Conservation (phyloP, 2,888 invertebrate genomes). For the Brachyopa scutellaris region DNA sequence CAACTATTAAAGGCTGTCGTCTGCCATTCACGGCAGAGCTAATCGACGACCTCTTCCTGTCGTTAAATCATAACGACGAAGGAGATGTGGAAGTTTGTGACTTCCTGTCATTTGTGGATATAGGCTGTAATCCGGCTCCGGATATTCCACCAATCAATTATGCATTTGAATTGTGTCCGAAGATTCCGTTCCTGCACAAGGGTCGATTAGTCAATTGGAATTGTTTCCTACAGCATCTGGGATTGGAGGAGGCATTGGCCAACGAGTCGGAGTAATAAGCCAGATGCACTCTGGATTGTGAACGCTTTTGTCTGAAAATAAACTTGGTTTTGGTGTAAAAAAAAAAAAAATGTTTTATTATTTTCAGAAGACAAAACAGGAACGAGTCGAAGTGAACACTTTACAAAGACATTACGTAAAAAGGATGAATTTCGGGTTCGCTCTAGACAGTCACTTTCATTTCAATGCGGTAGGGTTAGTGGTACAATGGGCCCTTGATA, state of each 20-base stretch:
- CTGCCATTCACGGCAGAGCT: conserved; percentile 87
- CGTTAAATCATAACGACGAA: conserved; percentile 85
- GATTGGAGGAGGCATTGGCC: conserved; percentile 78
- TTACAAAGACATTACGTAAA: no score
- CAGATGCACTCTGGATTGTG: background rate
- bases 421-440: no score
- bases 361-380: no score
- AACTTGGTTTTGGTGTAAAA: no score
- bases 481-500: no score
- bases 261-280: conserved; percentile 30
- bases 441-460: no score
- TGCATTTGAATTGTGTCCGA: conserved; percentile 80
- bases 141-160: conserved; percentile 80
- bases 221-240: conserved; percentile 78
- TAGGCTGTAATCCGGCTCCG: conserved; percentile 82
- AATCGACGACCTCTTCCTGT: conserved; percentile 86
- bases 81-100: conserved; percentile 87
- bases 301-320: no score
- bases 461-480: no score
- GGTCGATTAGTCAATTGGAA: conserved; percentile 80
- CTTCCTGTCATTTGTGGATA: conserved; percentile 88
- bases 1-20: conserved; percentile 86
- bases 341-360: no score
- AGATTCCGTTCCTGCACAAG: conserved; percentile 79
- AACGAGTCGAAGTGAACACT: no score